Base-by-base conservation (phyloP, 2,113 vertebrate genomes). In the Pandion haliaetus region DNA sequence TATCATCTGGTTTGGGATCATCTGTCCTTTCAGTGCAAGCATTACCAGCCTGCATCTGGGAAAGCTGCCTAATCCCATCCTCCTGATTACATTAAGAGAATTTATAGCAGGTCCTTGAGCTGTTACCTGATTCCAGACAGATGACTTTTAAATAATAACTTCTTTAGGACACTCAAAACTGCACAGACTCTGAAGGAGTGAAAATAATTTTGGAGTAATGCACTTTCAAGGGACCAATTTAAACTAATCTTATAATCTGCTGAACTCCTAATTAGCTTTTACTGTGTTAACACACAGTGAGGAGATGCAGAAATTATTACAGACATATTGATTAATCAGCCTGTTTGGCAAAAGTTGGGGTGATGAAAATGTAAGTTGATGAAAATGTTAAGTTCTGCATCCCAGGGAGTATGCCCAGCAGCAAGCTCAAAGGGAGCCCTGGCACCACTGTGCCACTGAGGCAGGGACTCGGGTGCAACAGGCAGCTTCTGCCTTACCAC, bases 371-470 rank as follows among this genome's bases (percentile, higher is more conserved):
- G 8, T 23, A 79, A 34, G 18, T 3, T 29, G 32, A 38, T 49
- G 49, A 70, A 70, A 65, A 26, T 7, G 1, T 24, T 24, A 55
- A 63, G 16, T 26, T 61, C 17, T 62, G 72, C 49, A 50, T 1
- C n/a, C 19, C 0, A 1, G 49, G 34, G 9, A 49, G 18, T 17
- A 38, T 0, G 0, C 4, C 6, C 19, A 44, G 62, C 52, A 77
- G 47, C 0, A 14, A 57, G 28, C 40, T 55, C 57, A 34, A 44
- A n/a, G 32, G 29, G 8, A 82, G 34, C 9, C 34, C 49, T 12
- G 44, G 69, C 28, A 61, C 10, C 2, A 0, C 8, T 0, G 1
- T 47, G 50, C 6, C 45, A 52, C 42, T 3, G 2, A 12, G 31
- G n/a, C 9, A 70, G 8, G 32, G 17, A 47, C 62, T 14, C 0